Base-by-base conservation (phyloP, 2,797 vertebrate genomes). In the Gallirallus australis region DNA sequence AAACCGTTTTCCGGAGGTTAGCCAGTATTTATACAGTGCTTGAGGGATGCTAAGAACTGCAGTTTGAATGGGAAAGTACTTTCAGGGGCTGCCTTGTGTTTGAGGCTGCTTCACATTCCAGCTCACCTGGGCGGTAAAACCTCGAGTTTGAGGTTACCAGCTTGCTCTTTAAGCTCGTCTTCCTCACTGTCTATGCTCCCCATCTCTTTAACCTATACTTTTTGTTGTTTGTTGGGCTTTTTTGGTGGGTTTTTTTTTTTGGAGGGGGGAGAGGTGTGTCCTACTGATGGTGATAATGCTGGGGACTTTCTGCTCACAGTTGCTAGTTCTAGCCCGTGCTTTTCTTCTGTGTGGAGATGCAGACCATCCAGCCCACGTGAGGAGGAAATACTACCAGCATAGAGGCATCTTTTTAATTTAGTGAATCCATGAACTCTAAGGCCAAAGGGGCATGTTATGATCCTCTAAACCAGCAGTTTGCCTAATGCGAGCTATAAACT, bases 401-500 rank as follows among this genome's bases (percentile, higher is more conserved):
- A 11, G 33, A 86, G 57, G 80, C 4, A 61, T 89, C 72, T 54
- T 95, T 94, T 75, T 90, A 50, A 85, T 93, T 86, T 81, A 83
- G 79, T 65, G 69, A 68, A 82, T 94, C 50, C 4, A 3, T 89
- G 78, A 93, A 68, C 64, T 82, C 56, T 78, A 53, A 80, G 83
- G 86, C 52, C 60, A 86, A 70, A 82, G 68, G 40, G 20, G 33
- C 90, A 87, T 48, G 86, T 66, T 89, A 68, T 21, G 89, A 94
- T 86, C 66, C 57, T 86, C 86, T 82, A 86, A 90, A 87, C 45
- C 64, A 82, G 61, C 30, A 89, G 82, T 95, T 91, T 93, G 77
- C 47, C 80, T 86, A 91, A 82, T 59, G 52, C 3, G 35, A 94
- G 65, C 64, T 71, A 71, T 65, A 92, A 70, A 85, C 71, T 79